These are phyloP conservation scores for Silurus aristotelis DNA, from an alignment of 2,797 vertebrate species.

Conservation along the genomic window DNA sequence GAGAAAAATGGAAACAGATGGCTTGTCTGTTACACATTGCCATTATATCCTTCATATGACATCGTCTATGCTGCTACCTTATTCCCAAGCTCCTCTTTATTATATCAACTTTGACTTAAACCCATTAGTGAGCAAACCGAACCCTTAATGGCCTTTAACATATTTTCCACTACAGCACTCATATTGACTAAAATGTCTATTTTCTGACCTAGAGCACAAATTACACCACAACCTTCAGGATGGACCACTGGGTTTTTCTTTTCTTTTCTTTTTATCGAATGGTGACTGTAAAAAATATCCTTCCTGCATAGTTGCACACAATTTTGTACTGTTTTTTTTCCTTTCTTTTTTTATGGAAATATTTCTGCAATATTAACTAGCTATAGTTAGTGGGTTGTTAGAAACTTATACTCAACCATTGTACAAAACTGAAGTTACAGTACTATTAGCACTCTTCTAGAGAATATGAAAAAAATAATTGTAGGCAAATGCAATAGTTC, in stretches of 20 bases:
- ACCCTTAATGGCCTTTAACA: not conserved
- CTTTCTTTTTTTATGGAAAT: not conserved
- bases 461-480: not conserved
- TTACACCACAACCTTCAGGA: not conserved
- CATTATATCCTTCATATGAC: not conserved
- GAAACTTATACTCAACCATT: not conserved
- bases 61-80: not conserved
- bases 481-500: not conserved
- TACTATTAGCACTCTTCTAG: not conserved
- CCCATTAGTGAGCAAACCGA: not conserved
- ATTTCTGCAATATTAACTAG: not conserved
- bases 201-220: not conserved
- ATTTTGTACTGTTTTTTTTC: not conserved
- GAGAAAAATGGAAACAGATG: slow-evolving; percentile 22
- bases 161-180: not conserved
- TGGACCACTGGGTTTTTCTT: not conserved
- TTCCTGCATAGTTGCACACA: not conserved
- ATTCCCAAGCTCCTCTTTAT: not conserved
- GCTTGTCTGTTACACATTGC: not conserved
- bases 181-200: not conserved
- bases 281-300: not conserved
- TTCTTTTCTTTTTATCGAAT: too few relatives aligned
- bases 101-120: not conserved
- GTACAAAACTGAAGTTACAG: not conserved
- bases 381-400: not conserved